phyloP scores from a whole-genome alignment of 2,113 vertebrate genomes.

The Hippocampus comes region DNA sequence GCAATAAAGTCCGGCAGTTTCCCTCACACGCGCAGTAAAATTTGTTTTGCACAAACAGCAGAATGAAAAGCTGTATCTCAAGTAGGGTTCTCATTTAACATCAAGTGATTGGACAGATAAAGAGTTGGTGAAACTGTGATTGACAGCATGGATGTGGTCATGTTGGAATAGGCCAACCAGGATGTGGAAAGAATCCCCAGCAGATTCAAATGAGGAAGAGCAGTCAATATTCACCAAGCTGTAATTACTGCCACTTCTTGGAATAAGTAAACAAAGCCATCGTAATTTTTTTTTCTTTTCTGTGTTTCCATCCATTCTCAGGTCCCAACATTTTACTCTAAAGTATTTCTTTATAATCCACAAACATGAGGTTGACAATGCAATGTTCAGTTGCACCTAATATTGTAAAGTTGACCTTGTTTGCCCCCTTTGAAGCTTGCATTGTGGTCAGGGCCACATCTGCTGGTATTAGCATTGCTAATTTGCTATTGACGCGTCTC shows the following conservation, averaged over 20 bases:
- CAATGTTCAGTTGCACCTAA: not conserved
- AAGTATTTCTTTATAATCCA: not conserved
- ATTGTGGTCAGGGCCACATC: not conserved
- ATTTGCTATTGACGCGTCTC: not conserved
- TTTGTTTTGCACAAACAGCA: not conserved
- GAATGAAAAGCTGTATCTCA: not conserved
- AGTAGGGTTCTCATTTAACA: not conserved
- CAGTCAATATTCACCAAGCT: not conserved
- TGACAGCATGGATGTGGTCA: not conserved
- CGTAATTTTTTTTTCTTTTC: not conserved
- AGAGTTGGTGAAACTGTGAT: not conserved
- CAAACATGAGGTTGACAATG: not conserved
- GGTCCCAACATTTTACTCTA: not conserved
- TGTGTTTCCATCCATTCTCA: not conserved
- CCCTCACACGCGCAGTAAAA: not conserved
- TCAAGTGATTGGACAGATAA: not conserved
- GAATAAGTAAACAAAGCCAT: not conserved
- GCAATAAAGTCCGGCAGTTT: slow-evolving; percentile 3
- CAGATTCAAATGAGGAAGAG: not conserved
- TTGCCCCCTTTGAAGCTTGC: not conserved
- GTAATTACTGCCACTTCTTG: not conserved
- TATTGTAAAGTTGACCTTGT: not conserved
- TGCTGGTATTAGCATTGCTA: slow-evolving; percentile 2
- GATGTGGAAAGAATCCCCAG: not conserved
- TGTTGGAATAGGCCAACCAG: not conserved